Conservation (phyloP, 1,140 invertebrate genomes). For the Brevipalpus yothersi region DNA sequence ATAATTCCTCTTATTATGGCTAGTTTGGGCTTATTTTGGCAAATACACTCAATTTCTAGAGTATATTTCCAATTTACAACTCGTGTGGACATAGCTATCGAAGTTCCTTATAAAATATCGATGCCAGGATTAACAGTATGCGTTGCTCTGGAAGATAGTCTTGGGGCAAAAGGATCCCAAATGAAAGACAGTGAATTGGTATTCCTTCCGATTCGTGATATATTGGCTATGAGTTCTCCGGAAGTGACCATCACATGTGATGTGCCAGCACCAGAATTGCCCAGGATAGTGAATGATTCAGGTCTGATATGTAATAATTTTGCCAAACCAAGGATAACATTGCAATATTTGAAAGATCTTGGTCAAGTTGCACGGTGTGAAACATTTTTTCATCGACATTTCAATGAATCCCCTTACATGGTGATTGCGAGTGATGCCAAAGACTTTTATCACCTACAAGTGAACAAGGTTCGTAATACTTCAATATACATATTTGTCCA, state of each 20-base stretch:
- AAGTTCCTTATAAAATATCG: not conserved
- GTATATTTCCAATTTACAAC: not conserved
- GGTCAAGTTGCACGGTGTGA: not conserved
- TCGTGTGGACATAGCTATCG: not conserved
- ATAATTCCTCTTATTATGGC: not conserved
- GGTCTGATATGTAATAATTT: too few relatives aligned
- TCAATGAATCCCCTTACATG: not conserved
- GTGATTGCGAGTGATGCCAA: not conserved
- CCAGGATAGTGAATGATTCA: too few relatives aligned
- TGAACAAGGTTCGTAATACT: not conserved
- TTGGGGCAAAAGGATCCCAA: too few relatives aligned
- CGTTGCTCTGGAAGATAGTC: not conserved
- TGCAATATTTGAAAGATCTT: too few relatives aligned
- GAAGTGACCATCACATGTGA: too few relatives aligned
- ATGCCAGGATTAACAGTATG: not conserved
- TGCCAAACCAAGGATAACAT: too few relatives aligned
- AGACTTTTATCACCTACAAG: not conserved
- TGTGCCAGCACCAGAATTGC: too few relatives aligned
- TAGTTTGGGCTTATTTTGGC: not conserved
- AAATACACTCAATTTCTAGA: not conserved
- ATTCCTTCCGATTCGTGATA: too few relatives aligned
- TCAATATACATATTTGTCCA: not conserved
- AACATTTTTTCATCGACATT: not conserved
- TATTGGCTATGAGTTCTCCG: too few relatives aligned
- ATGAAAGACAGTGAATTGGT: too few relatives aligned